phyloP scores from a whole-genome alignment of 1,140 invertebrate genomes.

The Augochlora pura region DNA sequence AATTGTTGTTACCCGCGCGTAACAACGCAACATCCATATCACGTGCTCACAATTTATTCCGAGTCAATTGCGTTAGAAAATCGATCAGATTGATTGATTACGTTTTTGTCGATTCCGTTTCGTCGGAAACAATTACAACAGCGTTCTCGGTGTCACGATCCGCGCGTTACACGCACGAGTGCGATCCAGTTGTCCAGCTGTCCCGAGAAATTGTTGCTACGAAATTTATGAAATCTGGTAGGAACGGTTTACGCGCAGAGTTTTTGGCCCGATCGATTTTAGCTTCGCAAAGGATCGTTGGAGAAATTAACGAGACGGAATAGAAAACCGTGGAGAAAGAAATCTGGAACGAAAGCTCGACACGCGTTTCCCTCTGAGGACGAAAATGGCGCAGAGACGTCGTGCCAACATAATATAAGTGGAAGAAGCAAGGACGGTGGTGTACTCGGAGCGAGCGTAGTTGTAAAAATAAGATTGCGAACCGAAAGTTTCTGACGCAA shows the following conservation, averaged over 20 bases:
- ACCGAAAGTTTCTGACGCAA: neutral
- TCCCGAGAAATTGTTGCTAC: too few species aligned
- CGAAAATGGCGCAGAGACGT: neutral
- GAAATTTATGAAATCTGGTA: neutral
- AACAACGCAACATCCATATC: slow-evolving; percentile 32
- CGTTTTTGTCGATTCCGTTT: neutral
- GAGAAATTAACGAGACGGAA: neutral
- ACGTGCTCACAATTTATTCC: neutral
- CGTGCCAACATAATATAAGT: slow-evolving; percentile 9
- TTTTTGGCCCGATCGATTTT: too few species aligned
- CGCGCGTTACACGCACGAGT: too few species aligned
- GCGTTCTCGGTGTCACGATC: too few species aligned
- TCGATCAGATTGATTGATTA: too few species aligned
- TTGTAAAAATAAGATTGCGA: slow-evolving; percentile 31
- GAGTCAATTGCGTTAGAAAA: too few species aligned
- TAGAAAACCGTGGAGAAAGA: too few species aligned
- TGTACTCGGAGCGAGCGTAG: neutral
- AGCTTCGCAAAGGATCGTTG: neutral
- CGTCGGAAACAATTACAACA: too few species aligned
- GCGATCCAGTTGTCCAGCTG: too few species aligned
- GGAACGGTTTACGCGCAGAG: too few species aligned
- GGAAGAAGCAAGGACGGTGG: neutral
- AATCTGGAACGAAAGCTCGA: neutral
- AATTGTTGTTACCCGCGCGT: slow-evolving; percentile 27
- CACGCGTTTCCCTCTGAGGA: too few species aligned